Base-by-base conservation (phyloP, 2,113 vertebrate species). In the Cryptomyrus ogoouensis region DNA sequence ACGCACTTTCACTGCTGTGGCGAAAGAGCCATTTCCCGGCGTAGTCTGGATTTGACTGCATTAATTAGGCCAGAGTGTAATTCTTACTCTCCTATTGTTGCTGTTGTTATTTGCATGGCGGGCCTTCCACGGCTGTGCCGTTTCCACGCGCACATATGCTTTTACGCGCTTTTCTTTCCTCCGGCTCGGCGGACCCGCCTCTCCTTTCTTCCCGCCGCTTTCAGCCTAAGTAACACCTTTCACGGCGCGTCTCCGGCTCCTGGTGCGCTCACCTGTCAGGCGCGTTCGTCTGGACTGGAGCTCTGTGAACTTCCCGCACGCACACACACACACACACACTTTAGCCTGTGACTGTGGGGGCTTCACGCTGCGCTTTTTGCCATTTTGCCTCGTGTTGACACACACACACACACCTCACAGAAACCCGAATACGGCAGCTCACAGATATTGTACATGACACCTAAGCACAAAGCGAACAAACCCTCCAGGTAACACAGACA, bases 61-160 rank as follows among this genome's bases (percentile, higher is more conserved):
- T 53, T 88, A 47, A 88, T 74, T 58, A 88, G 19, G 58, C 35
- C 88, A 47, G 53, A n/a, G 42, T 44, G 88, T 70, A 66, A 88
- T 70, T 88, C 58, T 70, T 58, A 42, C 35, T 58, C 39, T 42
- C 9, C 10, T 46, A 5, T 21, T 66, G 62, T 88, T 52, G 31
- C 31, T 66, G 84, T 42, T 42, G 24, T 19, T 53, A 44, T 42
- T 42, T 9, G n/a, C 24, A 10, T 50, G 44, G 3, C 84, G 27
- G 31, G 58, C 58, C n/a, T 42, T n/a, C 44, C 62, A 27, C 62
- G 9, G 42, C 19, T 15, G 85, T 24, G 12, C 49, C 85, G 17
- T 27, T 47, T 27, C n/a, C 46, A 31, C 47, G 12, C 47, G 9
- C 42, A 5, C 12, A 24, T 15, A 35, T 12, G 31, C 49, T n/a